Evolutionary conservation across 2,888 invertebrate genomes (phyloP).

Genomic region (Carabus problematicus): DNA sequence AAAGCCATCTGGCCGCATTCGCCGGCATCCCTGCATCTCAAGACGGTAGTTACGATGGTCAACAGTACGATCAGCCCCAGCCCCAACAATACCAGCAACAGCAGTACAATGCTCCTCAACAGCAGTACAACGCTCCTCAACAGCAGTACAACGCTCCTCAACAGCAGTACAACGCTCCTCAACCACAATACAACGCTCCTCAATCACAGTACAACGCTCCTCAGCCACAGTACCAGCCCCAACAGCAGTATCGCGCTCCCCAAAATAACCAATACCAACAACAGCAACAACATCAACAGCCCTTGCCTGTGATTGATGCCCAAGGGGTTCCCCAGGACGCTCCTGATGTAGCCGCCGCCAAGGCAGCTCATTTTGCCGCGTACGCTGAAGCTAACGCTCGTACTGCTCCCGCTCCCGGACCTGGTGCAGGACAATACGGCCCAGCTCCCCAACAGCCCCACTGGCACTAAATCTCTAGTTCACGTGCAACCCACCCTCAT

Average conservation of each 20-base stretch:
- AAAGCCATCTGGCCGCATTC: conserved; percentile 37
- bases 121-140: conserved; percentile 18
- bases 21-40: conserved; percentile 14
- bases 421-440: conserved; percentile 2
- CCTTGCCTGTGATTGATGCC: conserved; percentile 31
- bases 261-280: conserved; percentile 27
- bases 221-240: conserved; percentile 10
- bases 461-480: neutral
- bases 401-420: conserved; percentile 9
- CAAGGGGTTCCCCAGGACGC: conserved; percentile 39
- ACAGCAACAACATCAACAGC: conserved; percentile 30
- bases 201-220: conserved; percentile 13
- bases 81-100: conserved; percentile 25
- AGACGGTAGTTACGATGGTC: neutral
- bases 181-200: conserved; percentile 11
- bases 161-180: neutral
- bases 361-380: conserved; percentile 38
- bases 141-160: conserved; percentile 13
- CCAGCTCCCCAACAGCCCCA: conserved; percentile 19
- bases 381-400: conserved; percentile 34
- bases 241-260: conserved; percentile 23
- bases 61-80: conserved; percentile 12
- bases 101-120: conserved; percentile 18
- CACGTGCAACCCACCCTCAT: conserved; percentile 4
- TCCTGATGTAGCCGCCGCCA: conserved; percentile 41